Evolutionary conservation across 2,888 invertebrate species (phyloP), one percentile per base, ranked within the genome.

Genomic region (Pherbina coryleti): DNA sequence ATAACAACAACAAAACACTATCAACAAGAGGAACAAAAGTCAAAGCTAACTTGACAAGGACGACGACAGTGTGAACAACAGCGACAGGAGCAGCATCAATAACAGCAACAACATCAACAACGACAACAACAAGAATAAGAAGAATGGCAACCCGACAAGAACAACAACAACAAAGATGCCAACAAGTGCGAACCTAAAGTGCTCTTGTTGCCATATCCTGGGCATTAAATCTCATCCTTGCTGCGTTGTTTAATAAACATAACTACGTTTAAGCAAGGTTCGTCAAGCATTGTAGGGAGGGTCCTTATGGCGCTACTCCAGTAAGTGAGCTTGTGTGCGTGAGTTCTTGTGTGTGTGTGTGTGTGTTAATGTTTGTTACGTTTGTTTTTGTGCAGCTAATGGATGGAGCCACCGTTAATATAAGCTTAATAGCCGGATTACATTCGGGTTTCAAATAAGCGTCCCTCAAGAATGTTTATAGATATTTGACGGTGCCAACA

Each of bases 221-320:
- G 51, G 75, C 66, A n/a, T 53, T 51, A 31, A 25, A 69, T 64
- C 51, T 66, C n/a, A 17, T 51, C 72, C 37, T 57, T 60, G 28
- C 31, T 62, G 60, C 57, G 55, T 62, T 75, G 70, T 44, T 76
- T 70, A 70, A 62, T 70, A 70, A 70, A 60, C 76, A 70, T 60
- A 70, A 70, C 57, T 37, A 25, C 66, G 53, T 53, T 28, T 31
- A 31, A 71, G 28, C 70, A 53, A 31, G 19, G 34, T n/a, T 71
- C 72, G 60, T 67, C 67, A 67, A 67, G 22, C 67, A 37, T 14
- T n/a, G 22, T 44, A 22, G 66, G 37, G 31, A 57, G 53, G 9
- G 55, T 55, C 14, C n/a, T 71, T n/a, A 11, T 14, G 14, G 14
- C 11, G 3, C 7, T 44, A 3, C 44, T 44, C 44, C 14, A 44